Evolutionary conservation across 1,140 invertebrate genomes (phyloP).

Genomic region (Lucilia sericata): DNA sequence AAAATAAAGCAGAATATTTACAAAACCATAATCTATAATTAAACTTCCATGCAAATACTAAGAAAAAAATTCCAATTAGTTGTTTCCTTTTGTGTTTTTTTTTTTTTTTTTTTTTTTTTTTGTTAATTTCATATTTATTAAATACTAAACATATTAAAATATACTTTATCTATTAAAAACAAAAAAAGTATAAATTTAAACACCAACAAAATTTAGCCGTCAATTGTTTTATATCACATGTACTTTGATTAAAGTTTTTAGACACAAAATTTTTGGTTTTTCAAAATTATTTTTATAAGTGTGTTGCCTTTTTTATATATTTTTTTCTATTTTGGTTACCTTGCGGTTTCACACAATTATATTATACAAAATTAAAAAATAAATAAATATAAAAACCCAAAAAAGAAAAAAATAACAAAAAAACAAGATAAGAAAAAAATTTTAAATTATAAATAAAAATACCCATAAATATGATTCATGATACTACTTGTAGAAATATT

Average conservation of each 20-base stretch:
- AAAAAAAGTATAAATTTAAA: too few species aligned
- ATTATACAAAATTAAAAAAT: neutral
- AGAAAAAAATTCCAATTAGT: too few species aligned
- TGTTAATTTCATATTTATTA: too few species aligned
- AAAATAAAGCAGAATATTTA: too few species aligned
- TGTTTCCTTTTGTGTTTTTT: too few species aligned
- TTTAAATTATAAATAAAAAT: slow-evolving; percentile 19
- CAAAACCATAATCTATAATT: too few species aligned
- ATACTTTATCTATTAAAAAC: too few species aligned
- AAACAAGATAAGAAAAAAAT: slow-evolving; percentile 4
- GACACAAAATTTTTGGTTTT: too few species aligned
- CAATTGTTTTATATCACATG: slow-evolving; percentile 6
- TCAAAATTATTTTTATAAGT: neutral
- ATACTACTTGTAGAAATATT: slow-evolving; percentile 3
- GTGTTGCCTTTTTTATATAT: neutral
- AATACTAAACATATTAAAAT: too few species aligned
- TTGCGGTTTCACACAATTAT: slow-evolving; percentile 4
- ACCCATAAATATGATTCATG: slow-evolving; percentile 23
- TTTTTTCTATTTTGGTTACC: slow-evolving; percentile 24
- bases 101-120: too few species aligned
- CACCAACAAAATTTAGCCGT: neutral
- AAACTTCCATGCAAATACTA: too few species aligned
- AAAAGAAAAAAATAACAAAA: neutral
- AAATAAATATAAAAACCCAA: slow-evolving; percentile 10
- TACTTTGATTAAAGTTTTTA: too few species aligned